phyloP scores from a whole-genome alignment of 2,888 invertebrate genomes.

The Thysanoteuthis rhombus region DNA sequence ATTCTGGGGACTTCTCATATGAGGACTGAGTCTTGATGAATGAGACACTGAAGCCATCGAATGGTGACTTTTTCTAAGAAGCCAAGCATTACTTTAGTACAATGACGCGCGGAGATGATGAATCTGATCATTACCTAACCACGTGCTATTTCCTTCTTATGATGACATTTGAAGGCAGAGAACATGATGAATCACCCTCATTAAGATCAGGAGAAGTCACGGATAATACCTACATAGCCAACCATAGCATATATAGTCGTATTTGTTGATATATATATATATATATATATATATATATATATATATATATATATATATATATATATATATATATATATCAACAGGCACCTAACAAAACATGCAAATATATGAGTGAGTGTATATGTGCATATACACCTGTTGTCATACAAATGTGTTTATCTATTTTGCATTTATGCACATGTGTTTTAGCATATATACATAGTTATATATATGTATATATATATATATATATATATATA shows the following conservation, averaged over 20 bases:
- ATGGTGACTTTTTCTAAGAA: not conserved
- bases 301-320: too few species aligned
- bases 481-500: too few species aligned
- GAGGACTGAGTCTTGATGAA: not conserved
- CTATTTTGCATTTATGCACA: too few species aligned
- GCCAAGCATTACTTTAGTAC: not conserved
- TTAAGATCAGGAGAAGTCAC: not conserved
- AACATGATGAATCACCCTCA: conserved; percentile 12
- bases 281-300: not conserved
- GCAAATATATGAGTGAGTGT: not conserved
- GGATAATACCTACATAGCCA: not conserved
- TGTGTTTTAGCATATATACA: too few species aligned
- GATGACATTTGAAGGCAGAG: not conserved
- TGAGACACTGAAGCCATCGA: not conserved
- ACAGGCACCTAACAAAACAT: too few species aligned
- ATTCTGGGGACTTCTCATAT: not conserved
- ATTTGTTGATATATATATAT: not conserved
- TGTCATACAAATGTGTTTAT: too few species aligned
- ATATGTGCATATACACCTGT: not conserved
- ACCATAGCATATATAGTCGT: not conserved
- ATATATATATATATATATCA: not conserved
- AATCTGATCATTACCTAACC: conserved; percentile 12
- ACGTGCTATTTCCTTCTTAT: not conserved
- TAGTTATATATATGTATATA: too few species aligned
- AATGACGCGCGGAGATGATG: not conserved